These are phyloP conservation scores for Aphidius ervi DNA, from an alignment of 1,140 invertebrate species.

Conservation along the genomic window DNA sequence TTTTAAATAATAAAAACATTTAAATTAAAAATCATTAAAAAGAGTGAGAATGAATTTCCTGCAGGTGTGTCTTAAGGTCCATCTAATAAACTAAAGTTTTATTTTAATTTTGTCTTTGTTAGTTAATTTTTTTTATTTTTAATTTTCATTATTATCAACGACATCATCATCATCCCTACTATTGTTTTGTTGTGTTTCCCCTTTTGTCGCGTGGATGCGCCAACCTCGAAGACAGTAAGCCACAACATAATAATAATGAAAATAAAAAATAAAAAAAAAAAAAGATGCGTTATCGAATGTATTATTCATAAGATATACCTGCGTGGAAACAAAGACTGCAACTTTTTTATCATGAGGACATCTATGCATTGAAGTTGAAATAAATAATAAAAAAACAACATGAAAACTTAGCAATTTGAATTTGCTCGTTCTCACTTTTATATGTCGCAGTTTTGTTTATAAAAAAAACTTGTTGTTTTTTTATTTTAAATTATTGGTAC, in stretches of 20 bases:
- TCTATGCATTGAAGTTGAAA: constrained; percentile 27
- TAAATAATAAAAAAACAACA: neutral
- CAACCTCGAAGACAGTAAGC: neutral
- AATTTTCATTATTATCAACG: neutral
- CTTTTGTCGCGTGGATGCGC: constrained; percentile 22
- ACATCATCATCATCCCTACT: neutral
- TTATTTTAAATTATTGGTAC: neutral
- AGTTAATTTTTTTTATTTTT: neutral
- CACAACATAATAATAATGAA: constrained; percentile 6
- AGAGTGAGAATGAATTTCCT: constrained; percentile 15
- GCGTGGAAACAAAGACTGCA: constrained; percentile 47
- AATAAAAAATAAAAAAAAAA: too few relatives aligned
- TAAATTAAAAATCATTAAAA: neutral
- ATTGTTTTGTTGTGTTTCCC: neutral
- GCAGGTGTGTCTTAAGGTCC: constrained; percentile 15
- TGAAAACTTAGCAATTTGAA: neutral
- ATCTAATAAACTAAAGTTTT: constrained; percentile 4
- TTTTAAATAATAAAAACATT: neutral
- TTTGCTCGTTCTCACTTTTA: constrained; percentile 10
- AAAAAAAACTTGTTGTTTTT: too few relatives aligned
- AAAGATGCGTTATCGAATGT: constrained; percentile 53
- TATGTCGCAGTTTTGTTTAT: constrained; percentile 7
- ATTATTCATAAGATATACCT: constrained; percentile 48
- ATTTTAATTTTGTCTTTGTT: constrained; percentile 1
- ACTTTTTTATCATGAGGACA: constrained; percentile 49